A percentile compares a stretch with the other conserved stretches of the same genome.
Evolutionary conservation across 2,797 vertebrate genomes (phyloP).

Genomic region (Dryobates pubescens): DNA sequence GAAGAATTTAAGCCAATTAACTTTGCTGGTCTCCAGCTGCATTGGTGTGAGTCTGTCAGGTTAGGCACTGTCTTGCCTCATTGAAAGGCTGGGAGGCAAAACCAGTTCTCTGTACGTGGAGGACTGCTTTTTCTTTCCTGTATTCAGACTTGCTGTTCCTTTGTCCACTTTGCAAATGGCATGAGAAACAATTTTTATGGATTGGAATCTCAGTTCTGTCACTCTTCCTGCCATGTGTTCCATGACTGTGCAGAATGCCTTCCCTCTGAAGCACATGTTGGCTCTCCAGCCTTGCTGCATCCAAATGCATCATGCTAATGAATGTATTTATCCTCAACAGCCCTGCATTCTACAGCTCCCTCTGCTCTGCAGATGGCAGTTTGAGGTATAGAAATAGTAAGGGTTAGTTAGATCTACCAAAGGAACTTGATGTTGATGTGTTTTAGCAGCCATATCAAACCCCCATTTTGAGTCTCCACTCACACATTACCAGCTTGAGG

Average conservation of each 20-base stretch:
- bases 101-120: neutral
- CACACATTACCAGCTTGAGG: too few species aligned
- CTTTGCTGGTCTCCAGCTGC: neutral
- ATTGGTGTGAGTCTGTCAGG: neutral
- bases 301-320: neutral
- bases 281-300: neutral
- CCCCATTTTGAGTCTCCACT: too few species aligned
- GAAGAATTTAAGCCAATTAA: neutral
- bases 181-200: neutral
- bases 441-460: neutral
- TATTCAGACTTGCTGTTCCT: neutral
- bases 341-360: neutral
- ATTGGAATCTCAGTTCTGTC: neutral
- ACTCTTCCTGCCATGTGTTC: neutral
- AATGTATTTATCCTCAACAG: neutral
- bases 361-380: neutral
- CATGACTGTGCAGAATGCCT: neutral
- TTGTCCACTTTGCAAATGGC: neutral
- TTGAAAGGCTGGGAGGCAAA: neutral
- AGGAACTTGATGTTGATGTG: neutral
- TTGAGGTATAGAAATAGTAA: neutral
- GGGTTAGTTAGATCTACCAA: neutral
- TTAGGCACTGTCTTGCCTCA: neutral
- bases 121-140: neutral
- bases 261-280: neutral